These are phyloP conservation scores for Drosophila biarmipes DNA, from an alignment of 1,140 invertebrate species.

Conservation along the genomic window DNA sequence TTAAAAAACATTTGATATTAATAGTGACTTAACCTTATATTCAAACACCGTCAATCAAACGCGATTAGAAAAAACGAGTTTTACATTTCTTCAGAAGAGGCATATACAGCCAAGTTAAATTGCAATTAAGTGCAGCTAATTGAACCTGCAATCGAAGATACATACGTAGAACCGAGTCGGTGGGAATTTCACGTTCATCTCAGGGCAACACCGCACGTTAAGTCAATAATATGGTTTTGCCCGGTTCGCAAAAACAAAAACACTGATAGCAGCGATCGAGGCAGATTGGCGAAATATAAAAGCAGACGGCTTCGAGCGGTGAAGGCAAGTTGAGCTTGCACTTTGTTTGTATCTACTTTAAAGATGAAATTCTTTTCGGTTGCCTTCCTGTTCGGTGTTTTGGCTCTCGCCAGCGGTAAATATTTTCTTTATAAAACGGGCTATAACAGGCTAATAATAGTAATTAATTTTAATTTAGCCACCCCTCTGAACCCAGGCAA, in stretches of 20 bases:
- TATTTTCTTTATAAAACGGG: not conserved
- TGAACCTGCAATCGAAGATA: slow-evolving; percentile 28
- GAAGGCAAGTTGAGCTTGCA: slow-evolving; percentile 31
- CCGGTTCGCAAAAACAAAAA: slow-evolving; percentile 11
- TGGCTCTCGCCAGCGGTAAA: slow-evolving; percentile 65
- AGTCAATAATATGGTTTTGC: slow-evolving; percentile 33
- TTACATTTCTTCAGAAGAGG: slow-evolving; percentile 24
- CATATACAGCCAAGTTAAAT: slow-evolving; percentile 9
- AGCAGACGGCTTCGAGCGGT: not conserved
- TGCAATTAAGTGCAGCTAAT: slow-evolving; percentile 36
- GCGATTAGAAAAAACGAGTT: slow-evolving; percentile 40
- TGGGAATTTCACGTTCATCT: slow-evolving; percentile 28
- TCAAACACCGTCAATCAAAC: slow-evolving; percentile 34
- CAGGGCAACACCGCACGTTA: slow-evolving; percentile 30
- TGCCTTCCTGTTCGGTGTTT: slow-evolving; percentile 61
- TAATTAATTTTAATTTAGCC: slow-evolving; percentile 13
- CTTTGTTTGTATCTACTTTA: slow-evolving; percentile 14
- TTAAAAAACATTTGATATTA: slow-evolving; percentile 1
- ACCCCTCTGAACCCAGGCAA: slow-evolving; percentile 65
- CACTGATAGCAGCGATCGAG: slow-evolving; percentile 14
- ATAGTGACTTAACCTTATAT: slow-evolving; percentile 6
- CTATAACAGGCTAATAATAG: not conserved
- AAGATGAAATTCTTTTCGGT: slow-evolving; percentile 73
- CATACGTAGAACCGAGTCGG: not conserved
- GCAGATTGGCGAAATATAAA: slow-evolving; percentile 13